phyloP scores from a whole-genome alignment of 2,888 invertebrate genomes.

The Lasioglossum villosulum region DNA sequence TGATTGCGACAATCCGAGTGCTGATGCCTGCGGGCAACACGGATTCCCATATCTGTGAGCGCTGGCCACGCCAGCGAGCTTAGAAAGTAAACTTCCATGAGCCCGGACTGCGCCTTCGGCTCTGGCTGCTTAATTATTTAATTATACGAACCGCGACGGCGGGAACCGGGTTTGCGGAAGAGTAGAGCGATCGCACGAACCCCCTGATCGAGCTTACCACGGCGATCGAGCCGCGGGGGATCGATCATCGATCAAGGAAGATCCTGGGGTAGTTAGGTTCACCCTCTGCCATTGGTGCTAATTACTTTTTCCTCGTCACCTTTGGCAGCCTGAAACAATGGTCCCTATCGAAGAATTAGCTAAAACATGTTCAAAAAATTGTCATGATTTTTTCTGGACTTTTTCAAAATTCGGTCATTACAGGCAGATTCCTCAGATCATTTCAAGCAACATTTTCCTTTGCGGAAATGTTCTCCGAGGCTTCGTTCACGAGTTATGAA shows the following conservation, averaged over 20 bases:
- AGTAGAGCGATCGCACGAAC: neutral
- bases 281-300: too few species aligned
- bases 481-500: too few species aligned
- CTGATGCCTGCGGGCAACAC: slow-evolving; percentile 70
- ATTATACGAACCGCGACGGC: slow-evolving; percentile 62
- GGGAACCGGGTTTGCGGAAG: slow-evolving; percentile 29
- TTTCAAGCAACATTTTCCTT: too few species aligned
- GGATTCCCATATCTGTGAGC: slow-evolving; percentile 81
- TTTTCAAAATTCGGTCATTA: too few species aligned
- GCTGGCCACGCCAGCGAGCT: slow-evolving; percentile 52
- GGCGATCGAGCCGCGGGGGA: neutral
- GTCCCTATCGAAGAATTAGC: too few species aligned
- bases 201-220: neutral
- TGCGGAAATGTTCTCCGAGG: too few species aligned
- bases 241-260: neutral
- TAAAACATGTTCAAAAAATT: too few species aligned
- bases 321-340: too few species aligned
- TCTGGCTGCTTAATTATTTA: slow-evolving; percentile 75
- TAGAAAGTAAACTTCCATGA: slow-evolving; percentile 75
- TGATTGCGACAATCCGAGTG: slow-evolving; percentile 77
- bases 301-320: too few species aligned
- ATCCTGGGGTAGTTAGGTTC: neutral
- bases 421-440: too few species aligned
- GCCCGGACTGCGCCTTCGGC: slow-evolving; percentile 65
- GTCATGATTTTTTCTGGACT: too few species aligned